Base-by-base conservation (phyloP, 2,113 vertebrate genomes). In the Cheilinus undulatus region DNA sequence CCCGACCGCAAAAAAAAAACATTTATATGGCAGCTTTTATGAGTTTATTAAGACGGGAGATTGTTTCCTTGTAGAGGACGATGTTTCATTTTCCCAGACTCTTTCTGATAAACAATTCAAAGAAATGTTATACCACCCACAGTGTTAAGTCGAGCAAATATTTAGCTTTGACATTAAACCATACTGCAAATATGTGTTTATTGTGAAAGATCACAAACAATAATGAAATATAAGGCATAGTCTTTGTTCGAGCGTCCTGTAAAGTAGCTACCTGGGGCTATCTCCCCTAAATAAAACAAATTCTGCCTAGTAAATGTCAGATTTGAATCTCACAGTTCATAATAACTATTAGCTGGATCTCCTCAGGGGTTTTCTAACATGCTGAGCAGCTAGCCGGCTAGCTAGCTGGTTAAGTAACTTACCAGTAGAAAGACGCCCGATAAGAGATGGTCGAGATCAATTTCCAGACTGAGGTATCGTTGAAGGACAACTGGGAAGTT, bases 341-440 rank as follows among this genome's bases (percentile, higher is more conserved):
- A 26, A 3, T 10, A 23, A 36, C 52, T 20, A 5, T 19, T 13
- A 51, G 11, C 22, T 8, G 13, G 19, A 30, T 13, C 22, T 27
- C 14, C 3, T 42, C 4, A 10, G 1, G 17, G 5, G 2, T 8
- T n/a, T 11, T 14, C 22, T 13, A 8, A 9, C 4, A 28, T 10
- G 65, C 34, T 36, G 50, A 23, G 3, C 20, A 12, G 43, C n/a
- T 57, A 76, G 32, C 50, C 15, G 12, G 46, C 2, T 56, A 56
- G 30, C 30, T 28, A 45, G 7, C 15, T 42, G 42, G 19, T 34
- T 20, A 27, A n/a, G 15, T 3, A 42, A 68, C 87, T 87, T 64
- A 91, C 88, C 86, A 4, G 8, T 42, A n/a, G 42, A 40, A 32
- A 28, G 2, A 36, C 40, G 40, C 50, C 5, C 24, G n/a, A 27